These are phyloP conservation scores for Archips xylosteana DNA, from an alignment of 2,888 invertebrate genomes.

Conservation along the genomic window DNA sequence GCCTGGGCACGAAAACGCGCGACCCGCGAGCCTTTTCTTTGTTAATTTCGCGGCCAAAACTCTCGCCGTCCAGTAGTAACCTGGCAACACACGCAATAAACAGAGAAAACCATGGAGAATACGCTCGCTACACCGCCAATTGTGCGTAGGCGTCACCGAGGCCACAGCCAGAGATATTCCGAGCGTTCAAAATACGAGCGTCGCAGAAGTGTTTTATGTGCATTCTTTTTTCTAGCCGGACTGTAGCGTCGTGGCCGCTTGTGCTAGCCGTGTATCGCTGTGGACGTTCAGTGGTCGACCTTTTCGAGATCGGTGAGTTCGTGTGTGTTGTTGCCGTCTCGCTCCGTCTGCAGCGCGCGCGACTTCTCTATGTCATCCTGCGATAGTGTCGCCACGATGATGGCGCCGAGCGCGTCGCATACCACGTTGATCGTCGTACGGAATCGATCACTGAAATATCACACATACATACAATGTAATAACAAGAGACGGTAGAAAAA, in stretches of 20 bases:
- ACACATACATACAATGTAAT: neutral
- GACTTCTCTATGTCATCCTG: conserved; percentile 87
- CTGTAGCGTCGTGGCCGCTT: neutral
- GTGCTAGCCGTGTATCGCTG: neutral
- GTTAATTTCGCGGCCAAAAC: too few relatives aligned
- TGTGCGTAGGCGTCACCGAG: too few relatives aligned
- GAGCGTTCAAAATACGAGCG: neutral
- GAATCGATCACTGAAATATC: conserved; percentile 90
- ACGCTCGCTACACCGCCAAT: too few relatives aligned
- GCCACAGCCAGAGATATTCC: neutral
- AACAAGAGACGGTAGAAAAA: neutral
- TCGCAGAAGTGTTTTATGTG: neutral
- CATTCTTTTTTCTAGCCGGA: neutral
- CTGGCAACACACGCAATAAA: too few relatives aligned
- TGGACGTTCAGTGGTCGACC: conserved; percentile 69
- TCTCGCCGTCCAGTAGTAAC: too few relatives aligned
- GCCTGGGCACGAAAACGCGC: too few relatives aligned
- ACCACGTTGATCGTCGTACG: conserved; percentile 97
- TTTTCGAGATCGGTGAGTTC: conserved; percentile 88
- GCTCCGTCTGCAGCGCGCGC: conserved; percentile 73
- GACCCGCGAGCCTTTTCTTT: too few relatives aligned
- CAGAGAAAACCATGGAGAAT: too few relatives aligned
- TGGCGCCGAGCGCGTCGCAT: conserved; percentile 97
- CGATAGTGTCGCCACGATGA: conserved; percentile 94
- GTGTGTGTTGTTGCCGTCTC: conserved; percentile 84